A percentile compares a stretch with the other conserved stretches of the same genome.
Evolutionary conservation across 1,140 invertebrate genomes (phyloP).

Genomic region (Zaprionus vittiger): DNA sequence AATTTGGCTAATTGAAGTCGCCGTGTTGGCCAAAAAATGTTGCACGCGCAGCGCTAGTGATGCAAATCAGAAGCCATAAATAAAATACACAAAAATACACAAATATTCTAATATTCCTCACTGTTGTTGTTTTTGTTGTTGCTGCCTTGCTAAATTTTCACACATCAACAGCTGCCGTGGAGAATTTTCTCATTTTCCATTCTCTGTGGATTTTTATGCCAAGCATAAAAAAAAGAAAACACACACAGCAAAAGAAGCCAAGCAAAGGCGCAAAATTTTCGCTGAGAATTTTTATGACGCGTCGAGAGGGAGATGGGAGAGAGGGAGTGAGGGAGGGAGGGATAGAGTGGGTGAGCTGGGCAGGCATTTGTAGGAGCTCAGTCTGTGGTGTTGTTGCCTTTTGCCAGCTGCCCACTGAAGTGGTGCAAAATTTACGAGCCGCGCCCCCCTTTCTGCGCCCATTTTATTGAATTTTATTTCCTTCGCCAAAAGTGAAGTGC

Average conservation of each 20-base stretch:
- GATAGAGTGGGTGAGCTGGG: not conserved
- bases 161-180: conserved; percentile 65
- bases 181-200: conserved; percentile 50
- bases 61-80: conserved; percentile 43
- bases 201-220: conserved; percentile 46
- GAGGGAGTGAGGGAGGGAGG: not conserved
- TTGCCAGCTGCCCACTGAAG: conserved; percentile 67
- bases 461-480: conserved; percentile 65
- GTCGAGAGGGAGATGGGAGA: not conserved
- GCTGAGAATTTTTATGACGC: conserved; percentile 71
- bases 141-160: conserved; percentile 54
- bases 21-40: conserved; percentile 16
- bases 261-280: conserved; percentile 45
- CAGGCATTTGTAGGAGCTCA: conserved; percentile 19
- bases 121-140: not conserved
- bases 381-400: conserved; percentile 23
- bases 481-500: conserved; percentile 52
- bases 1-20: conserved; percentile 73
- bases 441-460: conserved; percentile 44
- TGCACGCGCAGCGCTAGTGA: conserved; percentile 24
- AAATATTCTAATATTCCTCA: conserved; percentile 37
- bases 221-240: conserved; percentile 30
- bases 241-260: conserved; percentile 14
- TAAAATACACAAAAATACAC: conserved; percentile 45
- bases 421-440: conserved; percentile 77